Percentiles rank a stretch among this genome's conserved stretches.
These are phyloP conservation scores for Odocoileus virginianus DNA, from an alignment of 2,113 vertebrate species.

Conservation along the genomic window DNA sequence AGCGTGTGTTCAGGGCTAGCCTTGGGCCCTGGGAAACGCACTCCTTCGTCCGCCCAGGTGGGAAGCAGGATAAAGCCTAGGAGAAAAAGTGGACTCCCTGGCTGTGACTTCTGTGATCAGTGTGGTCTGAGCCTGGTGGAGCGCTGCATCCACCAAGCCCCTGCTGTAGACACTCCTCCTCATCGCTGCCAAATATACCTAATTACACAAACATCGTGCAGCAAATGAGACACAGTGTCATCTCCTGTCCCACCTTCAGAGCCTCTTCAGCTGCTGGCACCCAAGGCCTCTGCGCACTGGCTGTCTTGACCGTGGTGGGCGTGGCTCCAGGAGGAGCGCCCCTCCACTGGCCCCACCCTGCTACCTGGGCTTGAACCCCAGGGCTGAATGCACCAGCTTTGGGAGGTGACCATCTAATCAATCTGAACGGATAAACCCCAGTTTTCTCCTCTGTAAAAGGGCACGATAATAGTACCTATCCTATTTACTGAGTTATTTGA, in stretches of 20 bases:
- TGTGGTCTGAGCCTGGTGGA: constrained; percentile 82
- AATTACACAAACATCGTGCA: constrained; percentile 83
- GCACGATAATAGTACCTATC: fast-evolving
- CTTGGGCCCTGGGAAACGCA: neutral
- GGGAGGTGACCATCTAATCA: neutral
- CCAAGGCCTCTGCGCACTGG: neutral
- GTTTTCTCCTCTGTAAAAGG: neutral
- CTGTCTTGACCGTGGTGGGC: neutral
- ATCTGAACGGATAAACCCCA: neutral
- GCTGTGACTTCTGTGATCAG: constrained; percentile 85
- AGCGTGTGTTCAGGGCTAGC: neutral
- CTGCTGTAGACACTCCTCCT: constrained; percentile 78
- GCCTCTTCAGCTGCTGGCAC: constrained; percentile 55
- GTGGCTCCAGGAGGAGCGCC: fast-evolving
- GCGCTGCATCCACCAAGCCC: constrained; percentile 86
- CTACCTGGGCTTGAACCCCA: neutral
- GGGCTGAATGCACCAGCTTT: fast-evolving
- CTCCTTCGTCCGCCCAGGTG: neutral
- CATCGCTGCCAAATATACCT: constrained; percentile 80
- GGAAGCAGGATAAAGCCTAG: constrained; percentile 29
- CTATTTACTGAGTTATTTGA: neutral
- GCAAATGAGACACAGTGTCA: constrained; percentile 85
- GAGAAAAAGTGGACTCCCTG: constrained; percentile 75
- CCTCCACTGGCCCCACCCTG: neutral
- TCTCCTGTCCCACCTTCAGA: constrained; percentile 81